Conservation (phyloP, 2,797 vertebrate genomes). For the Cetoscarus ocellatus region DNA sequence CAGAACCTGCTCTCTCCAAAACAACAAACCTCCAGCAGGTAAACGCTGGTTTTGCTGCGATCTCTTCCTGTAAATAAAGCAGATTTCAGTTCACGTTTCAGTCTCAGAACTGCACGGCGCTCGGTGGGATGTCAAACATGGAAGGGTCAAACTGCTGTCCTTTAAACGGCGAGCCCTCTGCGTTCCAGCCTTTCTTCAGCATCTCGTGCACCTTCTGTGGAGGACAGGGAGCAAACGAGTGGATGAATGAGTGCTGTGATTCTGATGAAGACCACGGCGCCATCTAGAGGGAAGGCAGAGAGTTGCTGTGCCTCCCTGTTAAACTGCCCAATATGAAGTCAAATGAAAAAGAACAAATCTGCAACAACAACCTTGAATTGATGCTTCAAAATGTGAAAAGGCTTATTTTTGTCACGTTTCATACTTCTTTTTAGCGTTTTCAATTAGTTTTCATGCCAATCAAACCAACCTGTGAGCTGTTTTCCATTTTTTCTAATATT, state of each 20-base stretch:
- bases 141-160: slow-evolving; percentile 96
- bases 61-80: background rate
- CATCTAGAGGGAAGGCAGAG: slow-evolving; percentile 10
- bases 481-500: too few relatives aligned
- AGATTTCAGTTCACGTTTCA: slow-evolving; percentile 13
- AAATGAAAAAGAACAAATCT: too few relatives aligned
- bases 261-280: background rate
- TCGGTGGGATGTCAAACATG: slow-evolving; percentile 96
- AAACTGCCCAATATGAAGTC: too few relatives aligned
- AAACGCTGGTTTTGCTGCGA: background rate
- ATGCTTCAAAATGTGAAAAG: too few relatives aligned
- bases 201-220: slow-evolving; percentile 97
- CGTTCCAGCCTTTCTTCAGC: slow-evolving; percentile 99
- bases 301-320: too few relatives aligned
- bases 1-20: background rate
- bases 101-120: slow-evolving; percentile 94
- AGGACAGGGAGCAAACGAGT: background rate
- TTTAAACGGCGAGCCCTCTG: slow-evolving; percentile 95
- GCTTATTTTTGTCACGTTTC: too few relatives aligned
- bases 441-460: too few relatives aligned
- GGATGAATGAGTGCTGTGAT: background rate
- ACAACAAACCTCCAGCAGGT: slow-evolving; percentile 7
- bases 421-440: too few relatives aligned
- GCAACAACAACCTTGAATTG: too few relatives aligned
- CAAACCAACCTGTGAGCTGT: too few relatives aligned